phyloP scores from a whole-genome alignment of 2,113 vertebrate species.

The Anser brachyrhynchus region DNA sequence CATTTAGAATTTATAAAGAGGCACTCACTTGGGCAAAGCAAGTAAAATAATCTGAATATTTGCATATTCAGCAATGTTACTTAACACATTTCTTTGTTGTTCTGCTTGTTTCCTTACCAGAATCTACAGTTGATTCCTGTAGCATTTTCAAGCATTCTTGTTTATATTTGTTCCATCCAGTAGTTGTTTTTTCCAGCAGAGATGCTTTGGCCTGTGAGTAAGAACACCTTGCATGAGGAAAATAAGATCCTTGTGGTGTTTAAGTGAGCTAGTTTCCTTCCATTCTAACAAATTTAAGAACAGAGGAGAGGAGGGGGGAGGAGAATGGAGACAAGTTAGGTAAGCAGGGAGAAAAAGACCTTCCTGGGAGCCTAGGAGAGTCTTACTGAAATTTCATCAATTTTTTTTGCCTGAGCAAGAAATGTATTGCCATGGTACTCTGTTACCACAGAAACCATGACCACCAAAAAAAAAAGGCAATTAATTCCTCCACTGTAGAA shows the following conservation, averaged over 20 bases:
- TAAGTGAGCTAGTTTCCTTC: not conserved
- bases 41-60: not conserved
- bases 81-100: not conserved
- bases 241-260: not conserved
- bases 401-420: not conserved
- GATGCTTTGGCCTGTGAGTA: slow-evolving; percentile 81
- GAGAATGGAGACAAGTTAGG: not conserved
- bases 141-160: slow-evolving; percentile 84
- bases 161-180: slow-evolving; percentile 85
- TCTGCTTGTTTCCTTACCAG: slow-evolving; percentile 73
- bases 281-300: not conserved
- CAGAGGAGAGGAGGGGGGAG: not conserved
- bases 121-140: slow-evolving; percentile 31
- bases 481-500: not conserved
- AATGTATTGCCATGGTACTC: not conserved
- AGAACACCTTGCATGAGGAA: not conserved
- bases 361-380: not conserved
- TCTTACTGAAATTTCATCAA: not conserved
- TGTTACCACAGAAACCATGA: not conserved
- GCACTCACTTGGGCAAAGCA: not conserved
- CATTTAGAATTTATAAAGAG: not conserved
- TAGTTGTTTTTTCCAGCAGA: slow-evolving; percentile 81
- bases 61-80: not conserved
- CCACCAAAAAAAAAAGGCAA: not conserved
- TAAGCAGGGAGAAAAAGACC: not conserved